Evolutionary conservation across 1,140 invertebrate species (phyloP), one percentile per base, ranked within the genome.

Genomic region (Brevipalpus yothersi): DNA sequence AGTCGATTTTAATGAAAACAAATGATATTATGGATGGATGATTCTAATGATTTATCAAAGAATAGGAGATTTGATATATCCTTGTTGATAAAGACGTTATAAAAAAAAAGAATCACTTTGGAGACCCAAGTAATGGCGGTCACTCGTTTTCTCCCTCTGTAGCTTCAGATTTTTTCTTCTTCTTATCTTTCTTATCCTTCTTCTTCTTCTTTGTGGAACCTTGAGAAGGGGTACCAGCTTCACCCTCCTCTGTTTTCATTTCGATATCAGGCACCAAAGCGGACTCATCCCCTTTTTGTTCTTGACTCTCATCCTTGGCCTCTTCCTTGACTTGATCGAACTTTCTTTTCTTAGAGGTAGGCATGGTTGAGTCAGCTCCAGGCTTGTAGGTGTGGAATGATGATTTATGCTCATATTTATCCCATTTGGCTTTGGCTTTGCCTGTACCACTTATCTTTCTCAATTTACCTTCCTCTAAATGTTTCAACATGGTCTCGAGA

Each of bases 401-500:
- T 62, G 72, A 72, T 71, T 83, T 84, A 47, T 79, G 78, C 63
- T 89, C 82, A 71, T 92, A 93, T 73, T 91, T 92, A 64, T 92
- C 86, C 68, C 86, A 86, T 67, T 84, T 88, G 0, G 82, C 80
- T 68, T 84, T 84, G 1, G 80, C 80, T 69, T 86, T 91, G 2
- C 82, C 84, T 41, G 67, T 68, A 8, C 89, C 90, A 68, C 86
- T 90, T 41, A 94, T 80, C 66, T 79, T 78, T 58, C 67, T 65
- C 5, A 66, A 63, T 68, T 41, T 47, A 23, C 49, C 54, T 54
- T 63, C 62, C 63, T 63, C 62, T 21, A 41, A 55, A 40, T 56
- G 7, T 54, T 81, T 74, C 11, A 95, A 67, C 58, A 82, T 75
- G 1, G 77, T 72, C 72, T 94, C 89, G 43, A 97, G 70, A 67